Evolutionary conservation across 1,140 invertebrate species (phyloP).

Genomic region (Papilio polytes): DNA sequence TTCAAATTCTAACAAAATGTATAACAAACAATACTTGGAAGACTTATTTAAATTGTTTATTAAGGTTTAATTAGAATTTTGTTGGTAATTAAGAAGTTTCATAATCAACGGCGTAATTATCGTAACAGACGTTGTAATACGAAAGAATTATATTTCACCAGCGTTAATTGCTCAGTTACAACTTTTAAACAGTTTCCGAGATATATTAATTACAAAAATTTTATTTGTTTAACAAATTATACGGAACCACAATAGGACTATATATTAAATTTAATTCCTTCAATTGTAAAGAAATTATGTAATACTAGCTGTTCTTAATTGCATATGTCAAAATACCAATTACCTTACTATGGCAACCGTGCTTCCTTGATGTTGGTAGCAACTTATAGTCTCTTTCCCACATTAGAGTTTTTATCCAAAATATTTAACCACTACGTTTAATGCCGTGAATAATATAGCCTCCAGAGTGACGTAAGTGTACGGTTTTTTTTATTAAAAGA

Average conservation of each 20-base stretch:
- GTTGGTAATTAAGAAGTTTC: constrained; percentile 24
- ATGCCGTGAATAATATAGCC: too few species aligned
- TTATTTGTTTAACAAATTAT: constrained; percentile 4
- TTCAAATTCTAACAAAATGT: not conserved
- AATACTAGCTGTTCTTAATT: too few species aligned
- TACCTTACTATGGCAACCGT: too few species aligned
- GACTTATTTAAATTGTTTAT: constrained; percentile 11
- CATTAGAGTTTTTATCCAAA: too few species aligned
- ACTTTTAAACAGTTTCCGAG: not conserved
- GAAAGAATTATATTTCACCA: constrained; percentile 15
- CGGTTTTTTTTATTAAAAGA: too few species aligned
- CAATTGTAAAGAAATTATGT: not conserved
- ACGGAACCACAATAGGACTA: not conserved
- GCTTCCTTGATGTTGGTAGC: too few species aligned
- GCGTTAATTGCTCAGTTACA: not conserved
- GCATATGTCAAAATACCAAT: too few species aligned
- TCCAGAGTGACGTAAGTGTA: too few species aligned
- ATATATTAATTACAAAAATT: constrained; percentile 3
- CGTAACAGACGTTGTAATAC: constrained; percentile 10
- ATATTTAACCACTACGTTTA: too few species aligned
- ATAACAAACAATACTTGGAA: not conserved
- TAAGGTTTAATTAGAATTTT: constrained; percentile 6
- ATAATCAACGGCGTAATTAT: constrained; percentile 23
- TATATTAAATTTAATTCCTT: not conserved
- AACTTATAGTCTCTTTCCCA: too few species aligned